Percentiles rank a stretch among this genome's conserved stretches.
These are phyloP conservation scores for Struthidea cinerea DNA, from an alignment of 2,113 vertebrate genomes.

Conservation along the genomic window DNA sequence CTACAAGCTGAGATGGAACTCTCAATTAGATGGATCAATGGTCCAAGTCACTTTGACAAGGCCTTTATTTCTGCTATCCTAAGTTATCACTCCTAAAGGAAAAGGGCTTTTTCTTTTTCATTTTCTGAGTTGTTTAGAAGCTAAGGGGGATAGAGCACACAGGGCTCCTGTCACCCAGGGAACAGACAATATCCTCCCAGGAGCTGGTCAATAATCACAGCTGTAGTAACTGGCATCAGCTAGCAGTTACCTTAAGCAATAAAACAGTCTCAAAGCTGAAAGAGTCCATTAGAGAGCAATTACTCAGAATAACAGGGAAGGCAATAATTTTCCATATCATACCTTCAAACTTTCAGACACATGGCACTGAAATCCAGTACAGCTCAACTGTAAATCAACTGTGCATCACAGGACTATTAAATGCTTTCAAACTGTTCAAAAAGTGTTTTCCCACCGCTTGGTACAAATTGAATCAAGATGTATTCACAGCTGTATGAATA, in stretches of 20 bases:
- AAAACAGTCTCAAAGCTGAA: slow-evolving; percentile 51
- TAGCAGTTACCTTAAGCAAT: slow-evolving; percentile 43
- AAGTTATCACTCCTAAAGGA: not conserved
- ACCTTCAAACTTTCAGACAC: slow-evolving; percentile 54
- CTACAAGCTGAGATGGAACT: not conserved
- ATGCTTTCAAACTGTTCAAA: slow-evolving; percentile 41
- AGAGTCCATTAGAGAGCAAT: slow-evolving; percentile 60
- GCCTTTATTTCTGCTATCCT: not conserved
- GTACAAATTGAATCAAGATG: slow-evolving; percentile 68
- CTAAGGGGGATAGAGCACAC: not conserved
- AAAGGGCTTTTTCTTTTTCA: not conserved
- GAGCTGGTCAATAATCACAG: not conserved
- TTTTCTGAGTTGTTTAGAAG: not conserved
- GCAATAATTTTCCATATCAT: slow-evolving; percentile 59
- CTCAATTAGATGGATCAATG: not conserved
- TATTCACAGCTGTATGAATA: slow-evolving; percentile 48
- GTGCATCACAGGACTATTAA: slow-evolving; percentile 56
- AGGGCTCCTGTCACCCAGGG: not conserved
- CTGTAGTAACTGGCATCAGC: slow-evolving; percentile 17
- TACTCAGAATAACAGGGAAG: slow-evolving; percentile 50
- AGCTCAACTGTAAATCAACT: slow-evolving; percentile 61
- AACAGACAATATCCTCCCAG: not conserved
- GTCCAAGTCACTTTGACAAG: not conserved
- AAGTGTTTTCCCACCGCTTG: slow-evolving; percentile 39
- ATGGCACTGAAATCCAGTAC: slow-evolving; percentile 44